Base-by-base conservation (phyloP, 30 jellyfish, hydroid and myxozoan genomes). In the Aurelia coerulea region DNA sequence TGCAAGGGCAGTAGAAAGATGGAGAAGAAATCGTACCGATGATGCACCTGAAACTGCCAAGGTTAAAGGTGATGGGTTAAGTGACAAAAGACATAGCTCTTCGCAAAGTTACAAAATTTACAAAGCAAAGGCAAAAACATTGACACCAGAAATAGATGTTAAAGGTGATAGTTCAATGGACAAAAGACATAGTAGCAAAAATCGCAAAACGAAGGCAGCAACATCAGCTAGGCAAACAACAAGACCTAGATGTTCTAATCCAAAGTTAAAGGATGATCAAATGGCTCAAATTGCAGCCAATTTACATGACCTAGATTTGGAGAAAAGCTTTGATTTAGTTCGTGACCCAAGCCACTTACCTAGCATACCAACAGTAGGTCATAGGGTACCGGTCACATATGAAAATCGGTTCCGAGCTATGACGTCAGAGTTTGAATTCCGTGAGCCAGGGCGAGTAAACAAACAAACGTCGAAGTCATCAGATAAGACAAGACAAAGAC, bases 301-400 rank as follows among this genome's bases (percentile, higher is more conserved):
- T 56, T 18, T 79, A 71, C 34, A n/a, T 23, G 69, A 58, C 62
- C 46, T n/a, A 17, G 89, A 79, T 19, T 17, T 65, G 19, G 16
- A 66, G 4, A n/a, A 49, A 6, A 50, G 73, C 17, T 41, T 6
- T 50, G 51, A 50, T 31, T 63, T 79, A 31, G 67, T 79, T 53
- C 89, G 80, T 11, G 67, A 79, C 32, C 89, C 89, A 10, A 79
- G 62, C 72, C 89, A 79, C 75, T 79, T 79, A 8, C 89, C 89
- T 18, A 58, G 70, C 46, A 79, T 79, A 56, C 89, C 89, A 5
- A 65, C 62, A 7, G 80, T 79, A 8, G 89, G 89, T 17, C 89
- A 79, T 14, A 79, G 89, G 33, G 72, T 34, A 34, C 51, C 89
- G 11, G 42, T 79, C 80, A 17, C 80, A 10, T 79, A 79, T 29